Percentiles rank a stretch among this genome's conserved stretches.
Conservation (phyloP, 2,113 vertebrate species). For the Pollimyrus isidori region DNA sequence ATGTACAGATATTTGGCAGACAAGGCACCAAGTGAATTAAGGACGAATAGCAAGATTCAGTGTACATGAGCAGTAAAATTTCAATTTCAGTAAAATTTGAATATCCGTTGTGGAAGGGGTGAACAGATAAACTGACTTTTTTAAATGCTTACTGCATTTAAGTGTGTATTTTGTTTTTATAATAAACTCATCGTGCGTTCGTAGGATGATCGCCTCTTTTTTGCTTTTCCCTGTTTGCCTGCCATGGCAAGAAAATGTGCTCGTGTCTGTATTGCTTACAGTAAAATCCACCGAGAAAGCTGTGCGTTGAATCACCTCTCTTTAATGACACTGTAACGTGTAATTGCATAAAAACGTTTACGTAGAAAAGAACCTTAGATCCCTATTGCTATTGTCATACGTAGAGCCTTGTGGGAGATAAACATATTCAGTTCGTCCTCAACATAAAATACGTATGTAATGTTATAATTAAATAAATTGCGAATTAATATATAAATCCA, state of each 20-base stretch:
- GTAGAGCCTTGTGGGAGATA: not conserved
- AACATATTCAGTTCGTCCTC: not conserved
- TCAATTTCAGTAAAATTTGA: not conserved
- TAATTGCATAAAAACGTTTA: not conserved
- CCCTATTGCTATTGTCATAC: not conserved
- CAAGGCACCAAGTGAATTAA: not conserved
- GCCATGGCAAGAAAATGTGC: not conserved
- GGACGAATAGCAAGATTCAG: not conserved
- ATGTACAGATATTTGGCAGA: not conserved
- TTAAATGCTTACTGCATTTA: not conserved
- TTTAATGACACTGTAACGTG: not conserved
- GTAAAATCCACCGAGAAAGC: not conserved
- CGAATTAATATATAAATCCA: not conserved
- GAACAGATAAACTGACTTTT: not conserved
- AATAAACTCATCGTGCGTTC: not conserved
- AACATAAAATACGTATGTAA: not conserved
- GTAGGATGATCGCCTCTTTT: not conserved
- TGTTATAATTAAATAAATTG: not conserved
- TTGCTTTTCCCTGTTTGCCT: not conserved
- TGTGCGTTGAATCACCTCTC: not conserved
- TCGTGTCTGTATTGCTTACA: not conserved
- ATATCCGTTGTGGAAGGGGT: not conserved
- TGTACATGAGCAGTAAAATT: not conserved
- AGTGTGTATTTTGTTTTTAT: not conserved
- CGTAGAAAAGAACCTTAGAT: not conserved